A percentile compares a stretch with the other conserved stretches of the same genome.
Conservation (phyloP, 2,113 vertebrate genomes). For the Xerus inauris region DNA sequence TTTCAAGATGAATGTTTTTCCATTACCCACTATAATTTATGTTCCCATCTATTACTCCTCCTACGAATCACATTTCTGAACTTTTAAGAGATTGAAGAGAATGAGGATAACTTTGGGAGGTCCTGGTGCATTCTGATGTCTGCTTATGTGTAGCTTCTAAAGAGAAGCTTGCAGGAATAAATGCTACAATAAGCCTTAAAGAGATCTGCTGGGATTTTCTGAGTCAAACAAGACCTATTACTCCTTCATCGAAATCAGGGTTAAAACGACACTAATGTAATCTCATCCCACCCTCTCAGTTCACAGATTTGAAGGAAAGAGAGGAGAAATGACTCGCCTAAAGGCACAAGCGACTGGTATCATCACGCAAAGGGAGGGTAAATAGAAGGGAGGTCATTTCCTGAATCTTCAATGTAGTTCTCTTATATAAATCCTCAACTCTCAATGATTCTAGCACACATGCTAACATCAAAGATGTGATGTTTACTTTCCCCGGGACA, state of each 20-base stretch:
- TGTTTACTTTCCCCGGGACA: background rate
- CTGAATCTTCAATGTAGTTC: background rate
- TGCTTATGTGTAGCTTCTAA: background rate
- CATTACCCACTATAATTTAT: conserved; percentile 5
- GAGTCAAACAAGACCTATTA: conserved; percentile 9
- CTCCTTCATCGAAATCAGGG: background rate
- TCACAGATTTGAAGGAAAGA: conserved; percentile 35
- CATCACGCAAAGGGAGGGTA: background rate
- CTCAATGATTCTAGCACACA: background rate
- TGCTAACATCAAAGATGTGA: background rate
- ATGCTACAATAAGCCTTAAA: background rate
- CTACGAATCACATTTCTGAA: conserved; percentile 47
- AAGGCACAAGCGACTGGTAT: background rate
- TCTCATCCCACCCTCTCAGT: background rate
- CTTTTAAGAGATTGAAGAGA: conserved; percentile 14
- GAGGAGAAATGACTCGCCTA: background rate
- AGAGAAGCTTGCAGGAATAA: background rate
- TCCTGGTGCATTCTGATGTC: background rate
- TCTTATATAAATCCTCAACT: background rate
- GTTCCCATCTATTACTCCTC: conserved; percentile 20
- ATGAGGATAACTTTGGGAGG: background rate
- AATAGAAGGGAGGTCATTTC: background rate
- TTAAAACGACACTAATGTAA: conserved; percentile 2
- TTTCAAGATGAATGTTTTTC: conserved; percentile 41
- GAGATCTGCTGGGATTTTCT: background rate